These are phyloP conservation scores for Acleris cristana DNA, from an alignment of 2,888 invertebrate genomes.

Conservation along the genomic window DNA sequence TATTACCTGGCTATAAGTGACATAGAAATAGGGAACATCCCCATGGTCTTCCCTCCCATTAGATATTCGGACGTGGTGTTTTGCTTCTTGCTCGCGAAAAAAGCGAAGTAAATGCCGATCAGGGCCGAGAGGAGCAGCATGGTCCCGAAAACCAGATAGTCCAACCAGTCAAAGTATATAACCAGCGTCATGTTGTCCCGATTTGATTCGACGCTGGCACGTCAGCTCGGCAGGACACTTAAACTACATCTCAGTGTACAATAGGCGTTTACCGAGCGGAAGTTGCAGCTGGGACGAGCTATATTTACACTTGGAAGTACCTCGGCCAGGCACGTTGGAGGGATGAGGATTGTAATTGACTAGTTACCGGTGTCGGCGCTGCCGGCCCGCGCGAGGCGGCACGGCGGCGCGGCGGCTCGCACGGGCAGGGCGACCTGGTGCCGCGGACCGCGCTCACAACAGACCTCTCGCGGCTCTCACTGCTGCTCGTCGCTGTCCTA, in stretches of 20 bases:
- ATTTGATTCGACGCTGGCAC: slow-evolving; percentile 47
- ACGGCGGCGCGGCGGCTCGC: not conserved
- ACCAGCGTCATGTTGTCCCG: slow-evolving; percentile 58
- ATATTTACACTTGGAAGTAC: slow-evolving; percentile 75
- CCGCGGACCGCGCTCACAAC: not conserved
- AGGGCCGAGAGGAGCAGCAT: slow-evolving; percentile 87
- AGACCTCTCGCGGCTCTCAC: not conserved
- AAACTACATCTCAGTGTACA: slow-evolving; percentile 65
- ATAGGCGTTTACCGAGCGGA: slow-evolving; percentile 67
- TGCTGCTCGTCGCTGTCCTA: too few relatives aligned
- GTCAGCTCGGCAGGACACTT: slow-evolving; percentile 63
- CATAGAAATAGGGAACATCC: slow-evolving; percentile 91
- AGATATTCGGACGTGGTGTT: slow-evolving; percentile 89
- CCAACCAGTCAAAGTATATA: slow-evolving; percentile 84
- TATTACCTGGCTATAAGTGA: slow-evolving; percentile 89
- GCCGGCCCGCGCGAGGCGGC: slow-evolving; percentile 29
- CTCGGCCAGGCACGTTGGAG: slow-evolving; percentile 61
- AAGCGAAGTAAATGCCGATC: slow-evolving; percentile 89
- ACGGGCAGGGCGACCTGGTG: not conserved
- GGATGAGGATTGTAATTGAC: slow-evolving; percentile 70
- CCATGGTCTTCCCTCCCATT: slow-evolving; percentile 90
- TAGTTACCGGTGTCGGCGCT: slow-evolving; percentile 57
- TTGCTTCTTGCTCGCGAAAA: slow-evolving; percentile 86
- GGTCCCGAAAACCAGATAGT: slow-evolving; percentile 86
- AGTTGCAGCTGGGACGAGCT: slow-evolving; percentile 60